These are phyloP conservation scores for Scomber japonicus DNA, from an alignment of 2,113 vertebrate species.

Conservation along the genomic window DNA sequence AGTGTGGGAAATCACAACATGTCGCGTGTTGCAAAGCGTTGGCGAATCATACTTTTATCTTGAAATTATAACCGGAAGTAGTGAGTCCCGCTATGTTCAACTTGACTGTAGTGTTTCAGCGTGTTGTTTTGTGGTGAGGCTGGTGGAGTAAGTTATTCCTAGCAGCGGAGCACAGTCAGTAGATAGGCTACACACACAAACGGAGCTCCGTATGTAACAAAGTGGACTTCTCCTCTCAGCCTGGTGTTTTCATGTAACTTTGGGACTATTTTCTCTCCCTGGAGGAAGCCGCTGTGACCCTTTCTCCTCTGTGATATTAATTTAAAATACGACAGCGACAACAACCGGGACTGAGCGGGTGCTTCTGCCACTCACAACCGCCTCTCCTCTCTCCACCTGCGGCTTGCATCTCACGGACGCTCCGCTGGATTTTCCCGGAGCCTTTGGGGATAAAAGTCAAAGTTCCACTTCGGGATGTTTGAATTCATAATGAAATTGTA, in stretches of 20 bases:
- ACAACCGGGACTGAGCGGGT: conserved; percentile 22
- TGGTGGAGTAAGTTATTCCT: conserved; percentile 49
- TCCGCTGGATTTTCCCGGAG: conserved; percentile 9
- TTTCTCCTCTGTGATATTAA: neutral
- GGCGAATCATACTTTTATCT: conserved; percentile 17
- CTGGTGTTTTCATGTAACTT: neutral
- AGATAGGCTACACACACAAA: neutral
- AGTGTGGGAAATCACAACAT: neutral
- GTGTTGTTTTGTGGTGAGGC: conserved; percentile 40
- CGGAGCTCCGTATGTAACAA: neutral
- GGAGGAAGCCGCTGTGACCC: neutral
- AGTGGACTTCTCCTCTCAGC: conserved; percentile 8
- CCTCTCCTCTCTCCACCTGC: conserved; percentile 58
- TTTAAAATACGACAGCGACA: neutral
- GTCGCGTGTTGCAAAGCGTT: neutral
- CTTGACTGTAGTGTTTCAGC: neutral
- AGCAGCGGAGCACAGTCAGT: conserved; percentile 22
- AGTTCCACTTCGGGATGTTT: conserved; percentile 44
- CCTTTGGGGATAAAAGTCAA: conserved; percentile 19
- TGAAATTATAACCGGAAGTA: conserved; percentile 23
- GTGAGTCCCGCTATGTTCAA: rapidly evolving
- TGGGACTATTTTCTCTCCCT: neutral
- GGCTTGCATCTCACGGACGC: conserved; percentile 6
- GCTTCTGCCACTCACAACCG: conserved; percentile 50
- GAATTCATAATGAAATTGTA: neutral